Evolutionary conservation across 1,140 invertebrate genomes (phyloP).

Genomic region (Conopomorpha cramerella): DNA sequence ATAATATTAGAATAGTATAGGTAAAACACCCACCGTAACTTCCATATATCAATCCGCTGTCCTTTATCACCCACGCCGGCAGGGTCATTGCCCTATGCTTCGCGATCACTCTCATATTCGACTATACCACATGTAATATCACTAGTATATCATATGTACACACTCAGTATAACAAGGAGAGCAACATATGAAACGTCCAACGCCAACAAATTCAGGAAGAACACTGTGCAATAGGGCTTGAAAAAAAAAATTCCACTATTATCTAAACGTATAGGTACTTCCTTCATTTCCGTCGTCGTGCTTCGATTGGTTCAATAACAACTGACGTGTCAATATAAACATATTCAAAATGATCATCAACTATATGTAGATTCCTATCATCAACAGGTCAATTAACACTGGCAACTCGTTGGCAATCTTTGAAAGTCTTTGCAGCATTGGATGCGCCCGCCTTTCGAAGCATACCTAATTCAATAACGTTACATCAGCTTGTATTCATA

Average conservation of each 20-base stretch:
- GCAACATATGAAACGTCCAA: slow-evolving; percentile 1
- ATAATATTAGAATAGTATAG: too few species aligned
- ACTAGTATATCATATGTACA: too few species aligned
- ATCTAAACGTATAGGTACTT: slow-evolving; percentile 20
- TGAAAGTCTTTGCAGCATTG: too few species aligned
- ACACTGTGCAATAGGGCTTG: slow-evolving; percentile 15
- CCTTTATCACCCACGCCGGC: slow-evolving; percentile 1
- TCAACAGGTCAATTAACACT: too few species aligned
- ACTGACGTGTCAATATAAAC: too few species aligned
- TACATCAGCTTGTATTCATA: too few species aligned
- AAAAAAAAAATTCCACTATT: slow-evolving; percentile 12
- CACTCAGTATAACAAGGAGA: slow-evolving; percentile 2
- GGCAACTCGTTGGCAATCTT: too few species aligned
- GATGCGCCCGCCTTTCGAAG: too few species aligned
- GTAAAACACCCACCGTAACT: slow-evolving; percentile 1
- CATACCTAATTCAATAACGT: too few species aligned
- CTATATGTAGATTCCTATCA: too few species aligned
- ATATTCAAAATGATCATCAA: too few species aligned
- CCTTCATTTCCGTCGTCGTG: slow-evolving; percentile 18
- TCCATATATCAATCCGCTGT: neutral
- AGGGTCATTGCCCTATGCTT: slow-evolving; percentile 2
- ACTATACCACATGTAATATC: neutral
- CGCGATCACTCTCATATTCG: slow-evolving; percentile 11
- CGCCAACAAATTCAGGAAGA: slow-evolving; percentile 8
- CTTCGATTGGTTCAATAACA: too few species aligned